Evolutionary conservation across 2,797 vertebrate species (phyloP).

Genomic region (Peromyscus melanophrys): DNA sequence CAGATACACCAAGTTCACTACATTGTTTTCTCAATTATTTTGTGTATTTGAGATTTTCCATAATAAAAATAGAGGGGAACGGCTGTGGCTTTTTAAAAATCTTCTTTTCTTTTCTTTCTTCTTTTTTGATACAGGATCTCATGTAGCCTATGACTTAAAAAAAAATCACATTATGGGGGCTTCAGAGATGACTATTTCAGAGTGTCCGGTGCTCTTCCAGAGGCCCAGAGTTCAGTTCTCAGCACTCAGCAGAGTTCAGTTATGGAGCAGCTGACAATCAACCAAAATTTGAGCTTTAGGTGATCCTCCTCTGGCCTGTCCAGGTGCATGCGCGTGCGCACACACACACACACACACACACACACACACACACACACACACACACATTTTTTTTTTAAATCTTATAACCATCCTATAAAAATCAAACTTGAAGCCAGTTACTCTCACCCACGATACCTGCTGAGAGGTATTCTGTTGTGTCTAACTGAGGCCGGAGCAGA

Average conservation of each 20-base stretch:
- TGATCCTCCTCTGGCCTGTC: not conserved
- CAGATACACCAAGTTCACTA: not conserved
- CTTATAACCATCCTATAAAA: not conserved
- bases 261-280: not conserved
- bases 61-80: not conserved
- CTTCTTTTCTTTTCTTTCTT: not conserved
- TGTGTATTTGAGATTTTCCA: slow-evolving; percentile 17
- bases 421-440: not conserved
- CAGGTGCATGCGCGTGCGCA: not conserved
- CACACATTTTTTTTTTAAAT: not conserved
- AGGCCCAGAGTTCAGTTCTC: not conserved
- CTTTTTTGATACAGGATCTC: not conserved
- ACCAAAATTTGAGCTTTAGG: not conserved
- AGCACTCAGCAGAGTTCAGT: not conserved
- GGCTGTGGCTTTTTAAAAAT: not conserved
- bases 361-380: not conserved
- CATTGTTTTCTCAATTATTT: not conserved
- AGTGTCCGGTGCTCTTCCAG: not conserved
- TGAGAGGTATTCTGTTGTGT: not conserved
- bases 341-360: too few relatives aligned
- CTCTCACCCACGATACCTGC: not conserved
- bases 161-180: not conserved
- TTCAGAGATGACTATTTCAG: not conserved
- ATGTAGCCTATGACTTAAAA: not conserved
- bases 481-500: not conserved